Evolutionary conservation across 2,888 invertebrate species (phyloP).

Genomic region (Antheraea yamamai): DNA sequence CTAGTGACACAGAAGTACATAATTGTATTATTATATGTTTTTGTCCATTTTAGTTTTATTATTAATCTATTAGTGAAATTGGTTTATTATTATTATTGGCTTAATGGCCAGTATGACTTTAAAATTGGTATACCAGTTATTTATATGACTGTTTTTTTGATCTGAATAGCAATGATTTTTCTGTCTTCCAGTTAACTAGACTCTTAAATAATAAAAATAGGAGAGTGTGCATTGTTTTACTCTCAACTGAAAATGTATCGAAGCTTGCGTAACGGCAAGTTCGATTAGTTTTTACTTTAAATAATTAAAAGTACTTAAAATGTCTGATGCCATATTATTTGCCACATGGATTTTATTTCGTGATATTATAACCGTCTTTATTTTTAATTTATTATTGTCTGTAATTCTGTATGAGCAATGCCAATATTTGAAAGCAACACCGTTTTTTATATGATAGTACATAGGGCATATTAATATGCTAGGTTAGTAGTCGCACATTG

Average conservation of each 20-base stretch:
- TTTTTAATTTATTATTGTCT: conserved; percentile 69
- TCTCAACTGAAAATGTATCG: conserved; percentile 36
- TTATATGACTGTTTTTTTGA: conserved; percentile 62
- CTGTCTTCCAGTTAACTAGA: conserved; percentile 75
- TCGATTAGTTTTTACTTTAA: conserved; percentile 58
- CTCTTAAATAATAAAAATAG: conserved; percentile 50
- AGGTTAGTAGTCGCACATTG: conserved; percentile 72
- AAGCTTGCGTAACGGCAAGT: conserved; percentile 40
- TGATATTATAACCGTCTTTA: conserved; percentile 74
- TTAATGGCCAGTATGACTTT: conserved; percentile 66
- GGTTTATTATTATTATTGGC: conserved; percentile 56
- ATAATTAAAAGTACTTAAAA: conserved; percentile 74
- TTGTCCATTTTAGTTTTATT: conserved; percentile 75
- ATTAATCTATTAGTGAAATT: conserved; percentile 67
- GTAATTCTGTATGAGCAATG: conserved; percentile 64
- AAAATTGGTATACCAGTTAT: conserved; percentile 55
- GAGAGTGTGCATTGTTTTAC: conserved; percentile 41
- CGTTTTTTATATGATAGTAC: conserved; percentile 43
- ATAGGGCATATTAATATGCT: conserved; percentile 71
- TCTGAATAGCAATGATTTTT: conserved; percentile 77
- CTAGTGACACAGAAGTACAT: conserved; percentile 70
- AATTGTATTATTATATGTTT: conserved; percentile 57
- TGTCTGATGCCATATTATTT: conserved; percentile 80
- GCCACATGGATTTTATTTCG: conserved; percentile 77
- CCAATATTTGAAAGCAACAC: conserved; percentile 54